A percentile compares a stretch with the other conserved stretches of the same genome.
phyloP scores from a whole-genome alignment of 2,888 invertebrate genomes.

The Pristionchus arcanus region DNA sequence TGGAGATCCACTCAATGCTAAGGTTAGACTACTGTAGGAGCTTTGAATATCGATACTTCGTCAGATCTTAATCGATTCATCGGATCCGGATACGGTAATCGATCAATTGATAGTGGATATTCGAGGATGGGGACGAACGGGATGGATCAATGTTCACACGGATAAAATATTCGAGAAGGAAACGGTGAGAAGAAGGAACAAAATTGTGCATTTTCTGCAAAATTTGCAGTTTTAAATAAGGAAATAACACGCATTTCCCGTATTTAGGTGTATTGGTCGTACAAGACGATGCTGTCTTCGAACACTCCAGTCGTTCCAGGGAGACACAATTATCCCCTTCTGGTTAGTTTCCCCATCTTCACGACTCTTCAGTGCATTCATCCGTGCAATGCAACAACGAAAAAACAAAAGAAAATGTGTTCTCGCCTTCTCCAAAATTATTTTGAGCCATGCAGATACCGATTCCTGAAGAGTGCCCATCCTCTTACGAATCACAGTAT shows the following conservation, averaged over 20 bases:
- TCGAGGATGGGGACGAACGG: slow-evolving; percentile 71
- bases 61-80: slow-evolving; percentile 73
- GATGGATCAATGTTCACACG: slow-evolving; percentile 78
- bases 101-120: slow-evolving; percentile 66
- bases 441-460: slow-evolving; percentile 48
- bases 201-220: not conserved
- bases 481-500: slow-evolving; percentile 76
- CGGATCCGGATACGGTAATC: slow-evolving; percentile 75
- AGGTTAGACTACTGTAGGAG: slow-evolving; percentile 54
- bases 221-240: not conserved
- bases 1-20: slow-evolving; percentile 73
- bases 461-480: slow-evolving; percentile 72
- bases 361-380: not conserved
- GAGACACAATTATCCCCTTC: slow-evolving; percentile 75
- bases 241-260: not conserved
- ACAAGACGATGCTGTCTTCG: slow-evolving; percentile 57
- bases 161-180: slow-evolving; percentile 78
- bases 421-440: not conserved
- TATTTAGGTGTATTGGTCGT: slow-evolving; percentile 42
- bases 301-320: slow-evolving; percentile 69
- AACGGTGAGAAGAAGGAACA: slow-evolving; percentile 62
- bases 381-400: not conserved
- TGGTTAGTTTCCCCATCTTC: slow-evolving; percentile 56
- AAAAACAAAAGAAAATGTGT: not conserved
- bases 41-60: not conserved